Evolutionary conservation across 2,113 vertebrate genomes (phyloP).

Genomic region (Toxostoma redivivum): DNA sequence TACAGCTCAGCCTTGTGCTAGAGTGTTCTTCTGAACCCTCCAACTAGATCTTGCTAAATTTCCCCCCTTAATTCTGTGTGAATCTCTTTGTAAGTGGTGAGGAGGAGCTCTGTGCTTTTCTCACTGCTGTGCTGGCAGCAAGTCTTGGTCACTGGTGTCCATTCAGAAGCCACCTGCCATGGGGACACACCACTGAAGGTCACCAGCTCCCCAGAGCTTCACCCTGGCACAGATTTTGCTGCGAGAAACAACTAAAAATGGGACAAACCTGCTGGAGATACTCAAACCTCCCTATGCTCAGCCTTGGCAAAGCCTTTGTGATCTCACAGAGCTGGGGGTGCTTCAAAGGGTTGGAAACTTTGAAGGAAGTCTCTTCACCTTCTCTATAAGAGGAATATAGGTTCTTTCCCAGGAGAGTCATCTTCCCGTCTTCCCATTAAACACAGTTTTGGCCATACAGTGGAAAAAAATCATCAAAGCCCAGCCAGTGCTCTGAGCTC

Average conservation of each 20-base stretch:
- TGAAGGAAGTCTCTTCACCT: neutral
- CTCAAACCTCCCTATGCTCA: neutral
- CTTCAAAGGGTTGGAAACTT: neutral
- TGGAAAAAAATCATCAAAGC: neutral
- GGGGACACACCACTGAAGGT: neutral
- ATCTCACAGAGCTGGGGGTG: neutral
- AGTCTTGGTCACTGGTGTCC: neutral
- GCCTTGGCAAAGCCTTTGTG: neutral
- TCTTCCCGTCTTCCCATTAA: neutral
- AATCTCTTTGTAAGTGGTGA: rapidly evolving
- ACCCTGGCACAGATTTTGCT: neutral
- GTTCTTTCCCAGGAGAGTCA: neutral
- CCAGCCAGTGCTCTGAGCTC: neutral
- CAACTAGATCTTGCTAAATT: rapidly evolving
- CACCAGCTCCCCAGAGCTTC: neutral
- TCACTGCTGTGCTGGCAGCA: rapidly evolving
- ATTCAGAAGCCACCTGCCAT: rapidly evolving
- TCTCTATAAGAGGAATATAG: neutral
- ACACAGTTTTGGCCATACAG: neutral
- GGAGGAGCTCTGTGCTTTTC: neutral
- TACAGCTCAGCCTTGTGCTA: neutral
- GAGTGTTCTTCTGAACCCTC: neutral
- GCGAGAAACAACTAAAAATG: neutral
- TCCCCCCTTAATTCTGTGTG: neutral
- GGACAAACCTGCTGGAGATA: neutral